Evolutionary conservation across 2,888 invertebrate species (phyloP), one percentile per base, ranked within the genome.

Genomic region (Cephus runcator): DNA sequence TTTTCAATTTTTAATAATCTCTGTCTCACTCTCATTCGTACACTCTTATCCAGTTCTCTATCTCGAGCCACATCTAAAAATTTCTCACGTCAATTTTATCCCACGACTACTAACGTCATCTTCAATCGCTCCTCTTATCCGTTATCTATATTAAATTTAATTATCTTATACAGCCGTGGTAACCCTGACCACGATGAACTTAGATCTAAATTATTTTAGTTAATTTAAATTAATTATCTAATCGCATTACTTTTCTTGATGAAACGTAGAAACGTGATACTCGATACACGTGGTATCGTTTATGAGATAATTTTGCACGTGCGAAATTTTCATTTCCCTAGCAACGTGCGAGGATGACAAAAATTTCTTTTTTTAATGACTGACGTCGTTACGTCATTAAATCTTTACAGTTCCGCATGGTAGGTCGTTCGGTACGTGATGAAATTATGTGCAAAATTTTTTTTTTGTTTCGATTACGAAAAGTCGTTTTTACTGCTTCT

Each of bases 141-240:
- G 23, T 56, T 56, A 56, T 56, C 56, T 56, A 56, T 56, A 56
- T 56, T 56, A 56, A 23, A 15, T 30, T 34, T 73, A 78, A 56
- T 15, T 76, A 68, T 76, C 34, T 76, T 73, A 76, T 76, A 76
- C 36, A 78, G 78, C 76, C 78, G 69, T 78, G 78, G 76, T 78
- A 78, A 78, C 76, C 78, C 78, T 76, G 35, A 31, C 33, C 33
- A n/a, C 31, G 71, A 23, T 56, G 36, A 78, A 77, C 76, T 73
- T 79, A 71, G 73, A 75, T 77, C 40, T 23, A 40, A 74, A 77
- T 78, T 79, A 33, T 35, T 31, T 71, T 71, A 71, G 12, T 75
- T 75, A 56, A 35, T 75, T 40, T 75, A 74, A 31, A 74, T 74
- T 56, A 75, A 68, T n/a, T 33, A 75, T 34, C 75, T 56, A 75